Base-by-base conservation (phyloP, 2,797 vertebrate genomes). In the Ispidina picta region DNA sequence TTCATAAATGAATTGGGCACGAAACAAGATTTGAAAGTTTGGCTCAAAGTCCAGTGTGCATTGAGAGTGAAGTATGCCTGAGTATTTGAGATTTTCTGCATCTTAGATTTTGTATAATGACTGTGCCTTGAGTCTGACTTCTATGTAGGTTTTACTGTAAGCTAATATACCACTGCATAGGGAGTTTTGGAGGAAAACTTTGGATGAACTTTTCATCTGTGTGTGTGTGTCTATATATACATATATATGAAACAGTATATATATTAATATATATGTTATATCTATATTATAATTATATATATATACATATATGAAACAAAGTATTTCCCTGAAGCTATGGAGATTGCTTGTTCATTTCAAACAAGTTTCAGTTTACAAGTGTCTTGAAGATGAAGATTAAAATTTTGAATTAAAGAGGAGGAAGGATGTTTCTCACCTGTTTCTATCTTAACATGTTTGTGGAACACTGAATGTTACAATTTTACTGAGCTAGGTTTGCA, bases 1-100 rank as follows among this genome's bases (percentile, higher is more conserved):
- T 94, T 94, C 77, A 31, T 86, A 92, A 94, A 89, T 75, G 62
- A 90, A 91, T 88, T 4, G 19, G 56, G 39, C 81, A 26, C 39
- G 64, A 95, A 92, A 83, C 46, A 87, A 90, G 80, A 59, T 69
- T 68, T 90, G 51, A 33, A 81, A 62, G 81, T 35, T 72, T 78
- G 71, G 19, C 52, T 70, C 14, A 19, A 73, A 69, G 69, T 75
- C 54, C 59, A 21, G 49, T 16, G 25, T 70, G 14, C 72, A 48
- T 55, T 31, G 25, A 48, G n/a, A 52, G 31, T 39, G 37, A 66
- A 60, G 12, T 23, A 25, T 31, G 46, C 21, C 31, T 88, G 70
- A 52, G 35, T 80, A 37, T 52, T 3, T 1, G 52, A 62, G 43
- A 76, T 72, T 35, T 71, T 64, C 44, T 83, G 41, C 56, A 9